phyloP scores from a whole-genome alignment of 2,797 vertebrate genomes.

The Gymnopithys bicolor region DNA sequence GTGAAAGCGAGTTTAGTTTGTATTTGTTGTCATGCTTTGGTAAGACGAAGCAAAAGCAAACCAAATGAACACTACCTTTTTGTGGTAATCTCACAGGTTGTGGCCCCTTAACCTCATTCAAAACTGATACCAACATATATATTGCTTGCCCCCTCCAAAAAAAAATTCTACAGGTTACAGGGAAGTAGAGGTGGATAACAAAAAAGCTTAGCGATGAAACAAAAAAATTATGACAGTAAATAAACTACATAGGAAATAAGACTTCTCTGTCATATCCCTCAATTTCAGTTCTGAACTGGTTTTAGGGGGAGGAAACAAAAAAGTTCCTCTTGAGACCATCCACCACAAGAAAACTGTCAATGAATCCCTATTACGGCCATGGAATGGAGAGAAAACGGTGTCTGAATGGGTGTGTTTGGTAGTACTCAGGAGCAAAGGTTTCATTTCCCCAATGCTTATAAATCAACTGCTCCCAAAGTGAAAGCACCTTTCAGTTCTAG shows the following conservation, averaged over 20 bases:
- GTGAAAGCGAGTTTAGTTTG: fast-evolving
- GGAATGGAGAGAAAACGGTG: neutral
- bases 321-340: neutral
- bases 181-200: neutral
- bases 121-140: neutral
- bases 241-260: neutral
- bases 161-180: neutral
- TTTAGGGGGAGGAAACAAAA: neutral
- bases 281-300: neutral
- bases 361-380: neutral
- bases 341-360: neutral
- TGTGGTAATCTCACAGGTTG: neutral
- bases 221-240: neutral
- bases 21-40: neutral
- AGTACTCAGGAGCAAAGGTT: neutral
- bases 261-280: neutral
- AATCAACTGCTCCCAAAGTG: neutral
- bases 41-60: neutral
- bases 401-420: neutral
- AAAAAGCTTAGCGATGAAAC: neutral
- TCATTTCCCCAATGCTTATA: neutral
- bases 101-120: neutral
- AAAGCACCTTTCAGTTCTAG: neutral
- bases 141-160: neutral
- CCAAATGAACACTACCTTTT: neutral